Conservation (phyloP, 2,888 invertebrate species). For the Matsumyia berberina region DNA sequence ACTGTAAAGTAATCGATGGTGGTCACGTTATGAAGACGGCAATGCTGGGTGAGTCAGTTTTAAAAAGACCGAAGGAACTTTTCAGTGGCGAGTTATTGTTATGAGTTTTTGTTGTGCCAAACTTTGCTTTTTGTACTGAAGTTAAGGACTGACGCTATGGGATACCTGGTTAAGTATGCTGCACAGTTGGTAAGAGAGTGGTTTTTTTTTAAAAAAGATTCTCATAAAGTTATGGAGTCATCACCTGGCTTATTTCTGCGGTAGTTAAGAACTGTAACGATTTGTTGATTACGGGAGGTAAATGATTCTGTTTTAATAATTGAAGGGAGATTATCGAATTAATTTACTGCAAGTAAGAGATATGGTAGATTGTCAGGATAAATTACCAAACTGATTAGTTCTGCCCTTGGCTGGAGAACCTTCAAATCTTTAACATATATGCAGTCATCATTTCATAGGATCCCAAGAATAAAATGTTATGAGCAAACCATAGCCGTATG, state of each 20-base stretch:
- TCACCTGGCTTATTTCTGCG: conserved; percentile 20
- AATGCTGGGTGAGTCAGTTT: conserved; percentile 34
- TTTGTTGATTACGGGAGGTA: conserved; percentile 12
- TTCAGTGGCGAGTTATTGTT: conserved; percentile 63
- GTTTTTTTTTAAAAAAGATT: conserved; percentile 48
- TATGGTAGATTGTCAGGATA: too few relatives aligned
- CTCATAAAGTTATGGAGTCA: conserved; percentile 37
- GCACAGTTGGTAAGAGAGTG: conserved; percentile 38
- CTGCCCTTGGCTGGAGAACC: too few relatives aligned
- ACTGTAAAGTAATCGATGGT: conserved; percentile 13
- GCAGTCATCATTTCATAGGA: too few relatives aligned
- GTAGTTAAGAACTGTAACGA: conserved; percentile 12
- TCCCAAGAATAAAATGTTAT: too few relatives aligned
- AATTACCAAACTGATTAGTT: too few relatives aligned
- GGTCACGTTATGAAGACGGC: neutral
- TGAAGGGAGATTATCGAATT: neutral
- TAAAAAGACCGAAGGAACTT: conserved; percentile 42
- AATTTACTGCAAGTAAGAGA: too few relatives aligned
- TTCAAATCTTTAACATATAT: too few relatives aligned
- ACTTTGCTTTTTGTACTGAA: conserved; percentile 23
- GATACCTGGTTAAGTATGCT: conserved; percentile 29
- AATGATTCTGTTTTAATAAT: neutral
- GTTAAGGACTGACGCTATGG: neutral
- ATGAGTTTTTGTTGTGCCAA: conserved; percentile 47
- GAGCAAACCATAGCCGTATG: too few relatives aligned